Evolutionary conservation across 1,140 invertebrate genomes (phyloP), one percentile per base, ranked within the genome.

Genomic region (Ips typographus): DNA sequence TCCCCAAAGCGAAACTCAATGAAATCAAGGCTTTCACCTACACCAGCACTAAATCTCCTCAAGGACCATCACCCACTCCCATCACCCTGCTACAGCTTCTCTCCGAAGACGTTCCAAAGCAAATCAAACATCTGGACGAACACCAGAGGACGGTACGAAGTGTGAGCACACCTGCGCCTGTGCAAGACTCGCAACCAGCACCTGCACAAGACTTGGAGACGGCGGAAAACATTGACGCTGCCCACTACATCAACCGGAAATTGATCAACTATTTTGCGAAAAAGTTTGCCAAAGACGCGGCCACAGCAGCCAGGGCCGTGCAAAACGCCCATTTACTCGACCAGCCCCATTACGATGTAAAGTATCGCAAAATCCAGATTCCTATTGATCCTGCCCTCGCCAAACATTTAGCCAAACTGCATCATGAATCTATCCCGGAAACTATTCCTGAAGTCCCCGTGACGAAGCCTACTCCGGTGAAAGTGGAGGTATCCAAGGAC

Each of bases 61-160:
- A 52, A 22, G 40, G 41, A 2, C 37, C 60, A 8, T 47, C 52
- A 2, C 70, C 70, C 6, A 59, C 58, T 8, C 41, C 63, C 6
- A 36, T 51, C 36, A 8, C 58, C n/a, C 39, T 72, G n/a, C 53
- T 70, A 42, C 47, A 64, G 8, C 49, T 63, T 37, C 62, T 72
- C 36, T 55, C 65, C 36, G 47, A 69, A 6, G 70, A 74, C 7
- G 42, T 55, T 36, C 70, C 71, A 2, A 49, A 60, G 42, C 37
- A 65, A 40, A 59, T 70, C 6, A 63, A 64, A 57, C 41, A 68
- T 38, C 47, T 74, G 36, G 59, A 67, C 3, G 44, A 69, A 6
- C 72, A 73, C 41, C 70, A 63, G 44, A 60, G 68, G 39, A 62
- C 63, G 63, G 66, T 73, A 65, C 53, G 72, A 68, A 73, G 72